A percentile compares a stretch with the other conserved stretches of the same genome.
Conservation (phyloP, 2,113 vertebrate species). For the Bos indicus region DNA sequence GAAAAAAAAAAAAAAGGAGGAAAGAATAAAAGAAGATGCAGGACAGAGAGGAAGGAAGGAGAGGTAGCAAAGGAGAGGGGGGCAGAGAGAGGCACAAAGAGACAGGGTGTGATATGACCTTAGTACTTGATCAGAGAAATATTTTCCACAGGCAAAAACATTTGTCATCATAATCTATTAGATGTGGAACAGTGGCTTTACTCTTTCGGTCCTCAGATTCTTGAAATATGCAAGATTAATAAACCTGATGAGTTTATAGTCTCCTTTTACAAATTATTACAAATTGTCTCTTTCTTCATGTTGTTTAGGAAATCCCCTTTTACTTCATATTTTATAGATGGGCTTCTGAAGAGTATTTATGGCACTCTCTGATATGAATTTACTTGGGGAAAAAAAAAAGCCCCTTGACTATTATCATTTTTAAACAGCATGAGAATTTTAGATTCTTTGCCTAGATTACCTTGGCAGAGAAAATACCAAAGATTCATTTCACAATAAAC, state of each 20-base stretch:
- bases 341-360: neutral
- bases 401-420: neutral
- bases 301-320: neutral
- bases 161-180: neutral
- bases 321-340: neutral
- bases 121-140: neutral
- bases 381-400: neutral
- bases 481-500: neutral
- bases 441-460: neutral
- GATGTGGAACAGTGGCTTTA: neutral
- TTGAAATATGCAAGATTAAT: neutral
- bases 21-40: too few species aligned
- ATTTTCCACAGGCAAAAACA: neutral
- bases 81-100: neutral
- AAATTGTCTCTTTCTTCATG: neutral
- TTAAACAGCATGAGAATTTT: neutral
- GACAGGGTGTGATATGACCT: neutral
- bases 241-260: neutral
- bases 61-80: neutral
- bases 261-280: neutral
- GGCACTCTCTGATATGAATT: neutral
- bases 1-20: neutral
- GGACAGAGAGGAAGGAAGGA: neutral
- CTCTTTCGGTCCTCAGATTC: neutral
- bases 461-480: neutral